Evolutionary conservation across 1,140 invertebrate species (phyloP).

Genomic region (Sycophaga agraensis): DNA sequence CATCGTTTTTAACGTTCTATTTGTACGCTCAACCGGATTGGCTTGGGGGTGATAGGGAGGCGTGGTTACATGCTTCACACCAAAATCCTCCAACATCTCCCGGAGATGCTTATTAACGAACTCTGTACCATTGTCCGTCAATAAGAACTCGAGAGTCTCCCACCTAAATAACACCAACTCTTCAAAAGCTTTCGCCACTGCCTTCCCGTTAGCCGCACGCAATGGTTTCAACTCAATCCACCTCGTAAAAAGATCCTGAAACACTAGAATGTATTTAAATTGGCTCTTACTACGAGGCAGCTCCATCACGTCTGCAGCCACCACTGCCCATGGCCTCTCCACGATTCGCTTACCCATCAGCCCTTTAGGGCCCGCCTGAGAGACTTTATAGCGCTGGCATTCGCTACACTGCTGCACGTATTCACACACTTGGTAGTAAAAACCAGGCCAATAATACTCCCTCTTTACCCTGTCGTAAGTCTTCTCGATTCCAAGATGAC

Average conservation of each 20-base stretch:
- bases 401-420: background rate
- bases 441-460: conserved; percentile 11
- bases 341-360: background rate
- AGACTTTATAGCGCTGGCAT: background rate
- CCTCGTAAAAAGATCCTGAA: conserved; percentile 26
- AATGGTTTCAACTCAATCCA: conserved; percentile 22
- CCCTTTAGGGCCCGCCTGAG: background rate
- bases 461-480: conserved; percentile 1
- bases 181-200: background rate
- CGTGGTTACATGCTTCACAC: background rate
- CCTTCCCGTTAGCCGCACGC: background rate
- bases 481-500: conserved; percentile 8
- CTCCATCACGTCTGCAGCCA: conserved; percentile 23
- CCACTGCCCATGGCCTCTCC: conserved; percentile 16
- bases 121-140: conserved; percentile 26
- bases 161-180: conserved; percentile 19
- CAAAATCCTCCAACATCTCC: background rate
- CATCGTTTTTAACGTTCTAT: conserved; percentile 8
- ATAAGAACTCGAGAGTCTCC: conserved; percentile 10
- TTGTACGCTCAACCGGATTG: conserved; percentile 5
- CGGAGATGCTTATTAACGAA: background rate
- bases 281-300: conserved; percentile 9
- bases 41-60: conserved; percentile 8
- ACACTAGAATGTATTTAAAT: conserved; percentile 12
- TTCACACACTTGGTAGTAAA: background rate